Conservation (phyloP, 2,113 vertebrate species). For the Corydoras sp. region DNA sequence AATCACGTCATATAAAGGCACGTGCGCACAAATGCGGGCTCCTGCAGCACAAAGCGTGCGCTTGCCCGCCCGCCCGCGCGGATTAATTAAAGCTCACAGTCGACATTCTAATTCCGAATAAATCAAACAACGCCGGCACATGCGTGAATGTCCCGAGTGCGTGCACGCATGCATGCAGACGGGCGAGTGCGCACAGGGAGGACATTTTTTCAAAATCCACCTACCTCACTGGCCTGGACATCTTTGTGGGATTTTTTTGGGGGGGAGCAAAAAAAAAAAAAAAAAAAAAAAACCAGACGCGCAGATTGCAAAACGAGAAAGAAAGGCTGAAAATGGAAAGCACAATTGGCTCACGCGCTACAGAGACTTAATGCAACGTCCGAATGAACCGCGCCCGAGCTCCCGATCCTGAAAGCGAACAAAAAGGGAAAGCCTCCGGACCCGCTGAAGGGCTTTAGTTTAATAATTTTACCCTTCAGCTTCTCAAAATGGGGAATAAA, state of each 20-base stretch:
- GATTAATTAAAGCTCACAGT: too few relatives aligned
- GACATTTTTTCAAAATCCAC: slow-evolving; percentile 59
- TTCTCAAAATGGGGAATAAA: slow-evolving; percentile 81
- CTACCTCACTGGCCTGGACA: slow-evolving; percentile 76
- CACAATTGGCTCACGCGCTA: too few relatives aligned
- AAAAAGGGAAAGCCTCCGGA: slow-evolving; percentile 44
- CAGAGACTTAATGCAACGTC: too few relatives aligned
- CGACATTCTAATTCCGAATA: too few relatives aligned
- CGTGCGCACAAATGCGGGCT: too few relatives aligned
- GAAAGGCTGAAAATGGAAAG: too few relatives aligned
- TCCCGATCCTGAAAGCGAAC: slow-evolving; percentile 46
- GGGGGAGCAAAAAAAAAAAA: slow-evolving; percentile 55
- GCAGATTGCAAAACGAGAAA: background rate
- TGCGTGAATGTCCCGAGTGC: slow-evolving; percentile 2
- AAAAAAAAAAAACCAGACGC: slow-evolving; percentile 49
- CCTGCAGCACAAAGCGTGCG: too few relatives aligned
- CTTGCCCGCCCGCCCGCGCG: too few relatives aligned
- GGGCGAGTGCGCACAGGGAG: slow-evolving; percentile 48
- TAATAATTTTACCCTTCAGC: slow-evolving; percentile 63
- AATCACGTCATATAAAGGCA: too few relatives aligned
- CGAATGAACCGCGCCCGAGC: too few relatives aligned
- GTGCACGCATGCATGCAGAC: too few relatives aligned
- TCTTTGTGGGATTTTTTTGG: slow-evolving; percentile 63
- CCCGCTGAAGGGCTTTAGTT: slow-evolving; percentile 57
- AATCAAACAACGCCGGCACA: background rate